These are phyloP conservation scores for Drosophila paramelanica DNA, from an alignment of 2,888 invertebrate species.

Conservation along the genomic window DNA sequence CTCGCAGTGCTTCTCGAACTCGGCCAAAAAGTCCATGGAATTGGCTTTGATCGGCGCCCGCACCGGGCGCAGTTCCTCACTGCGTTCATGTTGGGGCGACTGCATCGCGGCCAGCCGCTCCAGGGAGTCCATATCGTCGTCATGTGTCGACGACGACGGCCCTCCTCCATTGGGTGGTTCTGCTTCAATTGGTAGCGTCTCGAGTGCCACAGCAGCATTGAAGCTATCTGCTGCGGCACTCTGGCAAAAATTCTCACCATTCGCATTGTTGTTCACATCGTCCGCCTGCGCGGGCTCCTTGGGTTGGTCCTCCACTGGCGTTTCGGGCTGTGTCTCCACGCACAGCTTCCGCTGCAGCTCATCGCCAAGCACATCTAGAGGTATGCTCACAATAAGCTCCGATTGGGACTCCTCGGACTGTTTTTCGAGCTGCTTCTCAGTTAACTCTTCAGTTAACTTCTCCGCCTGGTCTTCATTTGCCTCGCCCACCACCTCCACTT, in stretches of 20 bases:
- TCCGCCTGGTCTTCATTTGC: not conserved
- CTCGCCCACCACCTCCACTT: constrained; percentile 14
- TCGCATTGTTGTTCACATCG: constrained; percentile 69
- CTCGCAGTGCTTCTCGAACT: constrained; percentile 76
- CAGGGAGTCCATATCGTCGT: constrained; percentile 34
- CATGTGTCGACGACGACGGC: not conserved
- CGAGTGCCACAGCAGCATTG: constrained; percentile 76
- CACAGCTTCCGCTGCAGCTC: constrained; percentile 59
- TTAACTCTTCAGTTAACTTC: not conserved
- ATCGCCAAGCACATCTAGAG: constrained; percentile 55
- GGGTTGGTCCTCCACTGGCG: not conserved
- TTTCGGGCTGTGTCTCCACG: not conserved
- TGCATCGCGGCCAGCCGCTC: constrained; percentile 13
- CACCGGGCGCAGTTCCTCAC: constrained; percentile 6
- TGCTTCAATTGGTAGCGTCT: constrained; percentile 60
- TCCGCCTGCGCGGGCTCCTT: constrained; percentile 48
- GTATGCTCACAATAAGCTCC: constrained; percentile 66
- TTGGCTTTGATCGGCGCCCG: constrained; percentile 14
- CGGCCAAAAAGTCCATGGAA: constrained; percentile 78
- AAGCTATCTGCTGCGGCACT: constrained; percentile 79
- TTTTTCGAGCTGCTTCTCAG: not conserved
- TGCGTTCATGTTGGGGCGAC: not conserved
- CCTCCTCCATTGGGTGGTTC: constrained; percentile 19
- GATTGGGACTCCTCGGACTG: not conserved
- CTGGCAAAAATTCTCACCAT: constrained; percentile 73